Base-by-base conservation (phyloP, 1,140 invertebrate species). In the Bombus impatiens region DNA sequence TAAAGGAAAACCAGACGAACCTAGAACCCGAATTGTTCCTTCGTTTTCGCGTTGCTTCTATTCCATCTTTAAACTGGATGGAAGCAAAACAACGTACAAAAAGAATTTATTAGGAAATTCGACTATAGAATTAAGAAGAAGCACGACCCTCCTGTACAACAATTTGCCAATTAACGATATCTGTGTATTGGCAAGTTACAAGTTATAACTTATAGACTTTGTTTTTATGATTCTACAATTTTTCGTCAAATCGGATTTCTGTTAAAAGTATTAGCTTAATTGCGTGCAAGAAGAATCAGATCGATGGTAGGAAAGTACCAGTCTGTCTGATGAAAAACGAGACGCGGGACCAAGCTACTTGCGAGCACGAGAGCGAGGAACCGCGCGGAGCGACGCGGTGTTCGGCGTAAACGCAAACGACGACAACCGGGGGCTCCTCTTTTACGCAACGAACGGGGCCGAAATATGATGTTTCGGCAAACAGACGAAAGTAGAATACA, bases 391-490 rank as follows among this genome's bases (percentile, higher is more conserved):
- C 57, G 57, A 28, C 57, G 62, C 80, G 28, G 13, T 78, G 67
- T 74, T 53, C 75, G 76, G 68, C 77, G 77, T 84, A 86, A 88
- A 86, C 87, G 84, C 84, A 78, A 88, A 83, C 84, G 87, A 82
- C 78, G 76, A 78, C 25, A 86, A 81, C 35, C 72, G 15, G 28
- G 76, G 75, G 44, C 57, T 70, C 71, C 79, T 82, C 85, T 86
- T 83, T 74, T 81, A 78, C 84, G 87, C 84, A 82, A 74, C n/a
- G 70, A 72, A 82, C 68, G 44, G 76, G 84, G 90, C 90, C 92
- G 93, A 94, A 94, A 94, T 94, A 94, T 94, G 93, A 93, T 94
- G 93, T 93, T 93, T 94, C 93, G 89, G 89, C 89, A 94, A 94
- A 94, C 93, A 93, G 79, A 92, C 90, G 82, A 91, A 91, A 94